Evolutionary conservation across 2,113 vertebrate species (phyloP).

Genomic region (Micronycteris hirsuta): DNA sequence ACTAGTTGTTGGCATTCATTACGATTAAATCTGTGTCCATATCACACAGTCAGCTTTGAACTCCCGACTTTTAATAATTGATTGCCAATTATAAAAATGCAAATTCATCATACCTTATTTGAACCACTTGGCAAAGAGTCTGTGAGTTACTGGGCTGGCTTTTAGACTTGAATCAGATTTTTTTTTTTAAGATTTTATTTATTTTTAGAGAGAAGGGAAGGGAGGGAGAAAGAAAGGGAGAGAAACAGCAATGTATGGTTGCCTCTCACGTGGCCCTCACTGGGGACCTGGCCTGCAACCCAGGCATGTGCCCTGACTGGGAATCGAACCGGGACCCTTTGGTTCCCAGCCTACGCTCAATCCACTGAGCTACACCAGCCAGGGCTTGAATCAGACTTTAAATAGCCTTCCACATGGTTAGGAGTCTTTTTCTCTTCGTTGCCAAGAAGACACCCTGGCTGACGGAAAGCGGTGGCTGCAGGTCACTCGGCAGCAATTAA

Average conservation of each 20-base stretch:
- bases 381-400: background rate
- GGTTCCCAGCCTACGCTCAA: too few species aligned
- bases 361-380: too few species aligned
- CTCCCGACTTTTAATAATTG: background rate
- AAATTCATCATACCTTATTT: background rate
- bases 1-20: background rate
- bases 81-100: background rate
- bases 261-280: too few species aligned
- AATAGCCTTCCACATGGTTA: background rate
- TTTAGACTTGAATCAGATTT: background rate
- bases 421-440: background rate
- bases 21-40: background rate
- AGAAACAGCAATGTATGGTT: too few species aligned
- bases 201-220: too few species aligned
- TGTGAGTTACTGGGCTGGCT: background rate
- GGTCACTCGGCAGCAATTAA: background rate
- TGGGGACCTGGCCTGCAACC: too few species aligned
- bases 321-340: too few species aligned
- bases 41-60: background rate
- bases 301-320: too few species aligned
- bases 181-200: too few species aligned
- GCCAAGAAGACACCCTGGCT: background rate
- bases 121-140: background rate
- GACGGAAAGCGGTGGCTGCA: background rate
- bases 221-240: too few species aligned